Conservation (phyloP, 2,113 vertebrate genomes). For the Stigmatopora nigra region DNA sequence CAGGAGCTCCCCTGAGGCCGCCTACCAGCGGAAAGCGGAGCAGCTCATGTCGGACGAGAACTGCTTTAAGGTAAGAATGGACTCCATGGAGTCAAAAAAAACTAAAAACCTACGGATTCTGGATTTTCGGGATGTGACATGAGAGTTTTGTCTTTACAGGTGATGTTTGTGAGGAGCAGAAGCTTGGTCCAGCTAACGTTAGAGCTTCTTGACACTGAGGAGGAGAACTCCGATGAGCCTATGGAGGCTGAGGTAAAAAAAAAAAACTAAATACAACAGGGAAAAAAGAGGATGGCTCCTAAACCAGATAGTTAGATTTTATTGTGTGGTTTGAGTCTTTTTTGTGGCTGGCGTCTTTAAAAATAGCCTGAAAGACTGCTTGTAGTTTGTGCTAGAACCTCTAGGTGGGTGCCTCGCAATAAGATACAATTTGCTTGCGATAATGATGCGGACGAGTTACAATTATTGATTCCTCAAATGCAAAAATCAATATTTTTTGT, state of each 20-base stretch:
- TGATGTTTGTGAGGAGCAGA: constrained; percentile 86
- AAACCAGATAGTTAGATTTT: too few species aligned
- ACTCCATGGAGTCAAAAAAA: neutral
- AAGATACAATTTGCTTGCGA: too few species aligned
- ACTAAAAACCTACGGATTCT: too few species aligned
- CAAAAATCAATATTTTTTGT: too few species aligned
- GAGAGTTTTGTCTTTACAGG: constrained; percentile 52
- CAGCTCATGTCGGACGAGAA: constrained; percentile 98
- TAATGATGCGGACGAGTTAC: too few species aligned
- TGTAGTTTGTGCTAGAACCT: neutral
- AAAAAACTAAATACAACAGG: constrained; percentile 22
- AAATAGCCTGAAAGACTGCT: neutral
- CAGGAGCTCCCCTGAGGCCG: constrained; percentile 68
- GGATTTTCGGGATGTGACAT: neutral
- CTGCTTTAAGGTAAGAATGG: constrained; percentile 84
- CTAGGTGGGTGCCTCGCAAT: too few species aligned
- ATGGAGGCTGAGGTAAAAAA: constrained; percentile 87
- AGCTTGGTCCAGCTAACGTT: constrained; percentile 87
- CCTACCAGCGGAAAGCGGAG: constrained; percentile 88
- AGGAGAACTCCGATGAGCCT: constrained; percentile 94
- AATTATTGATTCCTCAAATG: too few species aligned
- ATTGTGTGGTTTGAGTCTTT: too few species aligned
- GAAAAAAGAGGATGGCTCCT: too few species aligned
- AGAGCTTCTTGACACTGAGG: constrained; percentile 93
- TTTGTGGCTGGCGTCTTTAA: neutral